A percentile compares a stretch with the other conserved stretches of the same genome.
These are phyloP conservation scores for Pipistrellus kuhlii DNA, from an alignment of 2,797 vertebrate species.

Conservation along the genomic window DNA sequence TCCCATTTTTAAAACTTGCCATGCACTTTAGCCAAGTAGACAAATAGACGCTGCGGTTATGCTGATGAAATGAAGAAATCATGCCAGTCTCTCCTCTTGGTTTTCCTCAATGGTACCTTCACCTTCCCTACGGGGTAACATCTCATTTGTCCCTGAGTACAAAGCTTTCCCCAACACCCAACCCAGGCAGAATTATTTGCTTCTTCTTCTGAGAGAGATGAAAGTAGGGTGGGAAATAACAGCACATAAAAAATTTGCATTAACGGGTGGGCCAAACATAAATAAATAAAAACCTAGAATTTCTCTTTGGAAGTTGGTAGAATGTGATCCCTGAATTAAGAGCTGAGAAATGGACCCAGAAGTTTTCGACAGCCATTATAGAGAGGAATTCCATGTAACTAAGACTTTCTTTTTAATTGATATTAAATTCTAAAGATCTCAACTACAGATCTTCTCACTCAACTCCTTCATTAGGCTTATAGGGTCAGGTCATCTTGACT, in stretches of 20 bases:
- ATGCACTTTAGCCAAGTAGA: not conserved
- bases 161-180: not conserved
- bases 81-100: not conserved
- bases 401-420: conserved; percentile 40
- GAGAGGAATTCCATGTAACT: not conserved
- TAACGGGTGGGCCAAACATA: not conserved
- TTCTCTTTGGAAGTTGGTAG: not conserved
- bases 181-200: not conserved
- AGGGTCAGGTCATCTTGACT: not conserved
- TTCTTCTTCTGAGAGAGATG: not conserved
- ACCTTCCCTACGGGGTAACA: not conserved
- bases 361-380: not conserved
- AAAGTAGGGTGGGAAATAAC: conserved; percentile 6
- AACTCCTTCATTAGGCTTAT: not conserved
- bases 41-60: not conserved
- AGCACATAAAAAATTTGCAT: not conserved
- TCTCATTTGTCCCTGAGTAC: not conserved
- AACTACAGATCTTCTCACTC: not conserved
- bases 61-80: not conserved
- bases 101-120: not conserved
- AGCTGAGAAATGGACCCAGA: not conserved
- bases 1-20: not conserved
- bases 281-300: not conserved
- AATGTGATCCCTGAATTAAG: not conserved
- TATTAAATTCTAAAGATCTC: not conserved